Conservation (phyloP, 2,888 invertebrate genomes). For the Bedellia somnulentella region DNA sequence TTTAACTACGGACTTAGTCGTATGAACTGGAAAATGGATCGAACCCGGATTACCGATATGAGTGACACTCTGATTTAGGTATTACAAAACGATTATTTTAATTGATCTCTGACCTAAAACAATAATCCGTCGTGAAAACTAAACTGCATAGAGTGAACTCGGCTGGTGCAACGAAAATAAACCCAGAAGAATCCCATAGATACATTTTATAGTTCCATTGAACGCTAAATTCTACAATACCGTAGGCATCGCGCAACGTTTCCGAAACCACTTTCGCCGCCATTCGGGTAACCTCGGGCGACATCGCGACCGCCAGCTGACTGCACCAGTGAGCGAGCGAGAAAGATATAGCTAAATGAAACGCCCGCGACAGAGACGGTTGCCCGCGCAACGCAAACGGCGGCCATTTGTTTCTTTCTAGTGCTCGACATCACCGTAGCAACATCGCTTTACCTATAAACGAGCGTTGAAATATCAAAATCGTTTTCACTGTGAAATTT, state of each 20-base stretch:
- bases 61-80: no score
- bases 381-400: slow-evolving; percentile 31
- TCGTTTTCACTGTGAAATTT: slow-evolving; percentile 46
- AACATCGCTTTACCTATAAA: slow-evolving; percentile 41
- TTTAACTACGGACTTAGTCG: no score
- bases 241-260: neutral
- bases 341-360: slow-evolving; percentile 15
- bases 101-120: no score
- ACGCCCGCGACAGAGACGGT: slow-evolving; percentile 18
- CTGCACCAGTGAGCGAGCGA: slow-evolving; percentile 30
- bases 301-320: slow-evolving; percentile 55
- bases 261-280: slow-evolving; percentile 49
- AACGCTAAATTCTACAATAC: no score
- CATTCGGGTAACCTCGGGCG: slow-evolving; percentile 36
- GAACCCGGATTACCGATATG: no score
- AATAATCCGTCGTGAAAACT: no score
- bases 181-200: no score
- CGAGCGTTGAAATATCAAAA: slow-evolving; percentile 20
- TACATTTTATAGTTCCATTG: no score
- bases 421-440: slow-evolving; percentile 44
- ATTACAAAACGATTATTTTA: no score
- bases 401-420: slow-evolving; percentile 55
- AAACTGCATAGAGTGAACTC: no score
- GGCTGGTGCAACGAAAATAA: no score
- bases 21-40: no score